Evolutionary conservation across 2,888 invertebrate genomes (phyloP).

Genomic region (Thymelicus acteon): DNA sequence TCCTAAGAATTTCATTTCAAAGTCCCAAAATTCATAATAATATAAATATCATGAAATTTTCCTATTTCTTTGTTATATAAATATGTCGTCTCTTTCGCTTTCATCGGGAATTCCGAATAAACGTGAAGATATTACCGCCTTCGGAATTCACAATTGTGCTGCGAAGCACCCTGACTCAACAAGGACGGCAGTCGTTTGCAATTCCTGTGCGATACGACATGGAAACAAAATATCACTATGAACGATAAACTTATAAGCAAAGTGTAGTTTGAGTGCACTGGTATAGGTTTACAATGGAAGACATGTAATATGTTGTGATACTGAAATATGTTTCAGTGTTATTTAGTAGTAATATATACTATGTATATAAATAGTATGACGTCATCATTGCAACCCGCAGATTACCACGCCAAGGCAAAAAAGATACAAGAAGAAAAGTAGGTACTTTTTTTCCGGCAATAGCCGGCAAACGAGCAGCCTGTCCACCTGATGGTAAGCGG

Average conservation of each 20-base stretch:
- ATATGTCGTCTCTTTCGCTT: neutral
- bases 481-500: too few species aligned
- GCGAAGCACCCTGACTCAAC: neutral
- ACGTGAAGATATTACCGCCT: slow-evolving; percentile 3
- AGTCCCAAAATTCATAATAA: neutral
- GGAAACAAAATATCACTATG: slow-evolving; percentile 6
- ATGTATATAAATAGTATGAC: too few species aligned
- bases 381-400: too few species aligned
- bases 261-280: neutral
- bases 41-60: neutral
- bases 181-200: slow-evolving; percentile 1
- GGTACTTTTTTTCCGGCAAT: too few species aligned
- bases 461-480: too few species aligned
- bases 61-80: neutral
- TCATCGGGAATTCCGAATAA: neutral
- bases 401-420: too few species aligned
- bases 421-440: too few species aligned
- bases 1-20: neutral
- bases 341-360: too few species aligned
- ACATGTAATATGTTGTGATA: too few species aligned
- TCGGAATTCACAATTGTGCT: slow-evolving; percentile 4
- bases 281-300: neutral
- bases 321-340: too few species aligned
- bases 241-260: neutral
- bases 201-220: neutral